Conservation (phyloP, 2,797 vertebrate species). For the Melanotaenia boesemani region DNA sequence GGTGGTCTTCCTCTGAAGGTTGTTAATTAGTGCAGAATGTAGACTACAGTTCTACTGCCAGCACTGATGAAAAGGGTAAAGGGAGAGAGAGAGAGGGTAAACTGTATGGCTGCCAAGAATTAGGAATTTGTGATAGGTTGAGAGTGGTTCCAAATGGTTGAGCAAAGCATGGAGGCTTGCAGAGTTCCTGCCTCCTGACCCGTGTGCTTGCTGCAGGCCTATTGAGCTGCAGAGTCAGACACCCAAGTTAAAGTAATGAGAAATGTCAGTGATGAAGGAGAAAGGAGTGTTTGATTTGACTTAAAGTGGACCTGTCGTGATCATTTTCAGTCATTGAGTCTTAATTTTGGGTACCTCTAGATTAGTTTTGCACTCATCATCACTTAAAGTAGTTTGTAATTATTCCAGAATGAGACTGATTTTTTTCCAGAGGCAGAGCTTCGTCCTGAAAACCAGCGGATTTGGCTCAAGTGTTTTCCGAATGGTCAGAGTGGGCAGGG, state of each 20-base stretch:
- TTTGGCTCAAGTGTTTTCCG: too few species aligned
- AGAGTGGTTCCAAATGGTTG: slow-evolving; percentile 88
- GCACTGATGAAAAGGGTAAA: slow-evolving; percentile 84
- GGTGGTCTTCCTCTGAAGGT: slow-evolving; percentile 90
- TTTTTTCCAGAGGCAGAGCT: too few species aligned
- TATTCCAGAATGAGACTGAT: too few species aligned
- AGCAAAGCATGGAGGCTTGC: slow-evolving; percentile 77
- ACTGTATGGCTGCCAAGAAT: slow-evolving; percentile 87
- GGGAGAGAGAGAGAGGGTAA: slow-evolving; percentile 58
- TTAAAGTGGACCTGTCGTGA: not conserved
- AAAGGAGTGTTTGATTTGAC: not conserved
- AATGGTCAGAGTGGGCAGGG: too few species aligned
- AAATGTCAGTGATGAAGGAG: not conserved
- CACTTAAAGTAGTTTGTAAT: too few species aligned
- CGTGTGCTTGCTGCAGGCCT: slow-evolving; percentile 48
- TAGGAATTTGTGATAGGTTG: slow-evolving; percentile 89
- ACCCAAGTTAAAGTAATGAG: not conserved
- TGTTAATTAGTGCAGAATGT: slow-evolving; percentile 94
- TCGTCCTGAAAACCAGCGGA: too few species aligned
- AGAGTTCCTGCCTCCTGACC: slow-evolving; percentile 82
- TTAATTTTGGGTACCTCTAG: too few species aligned
- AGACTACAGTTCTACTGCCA: slow-evolving; percentile 90
- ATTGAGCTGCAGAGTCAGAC: slow-evolving; percentile 10
- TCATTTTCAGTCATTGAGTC: too few species aligned
- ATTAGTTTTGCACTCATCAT: too few species aligned